Percentiles rank a stretch among this genome's conserved stretches.
Conservation (phyloP, 1,140 invertebrate genomes). For the Rhizoglyphus robini region DNA sequence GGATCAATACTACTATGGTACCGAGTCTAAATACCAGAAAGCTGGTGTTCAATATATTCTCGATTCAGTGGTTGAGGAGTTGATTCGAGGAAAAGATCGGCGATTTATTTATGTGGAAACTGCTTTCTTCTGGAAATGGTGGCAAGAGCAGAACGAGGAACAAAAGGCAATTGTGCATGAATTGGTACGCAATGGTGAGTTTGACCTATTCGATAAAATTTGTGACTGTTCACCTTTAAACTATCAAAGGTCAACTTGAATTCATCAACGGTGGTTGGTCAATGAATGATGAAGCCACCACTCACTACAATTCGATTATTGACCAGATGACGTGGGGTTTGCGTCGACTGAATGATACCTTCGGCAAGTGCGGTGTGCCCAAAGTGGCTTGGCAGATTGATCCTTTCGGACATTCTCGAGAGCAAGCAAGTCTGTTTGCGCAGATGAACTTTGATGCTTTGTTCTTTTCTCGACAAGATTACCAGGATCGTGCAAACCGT, state of each 20-base stretch:
- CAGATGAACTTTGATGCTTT: slow-evolving; percentile 30
- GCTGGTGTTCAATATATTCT: slow-evolving; percentile 70
- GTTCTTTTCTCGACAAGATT: slow-evolving; percentile 19
- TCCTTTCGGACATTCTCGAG: too few species aligned
- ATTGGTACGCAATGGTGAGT: slow-evolving; percentile 40
- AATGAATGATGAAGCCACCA: too few species aligned
- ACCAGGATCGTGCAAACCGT: slow-evolving; percentile 9
- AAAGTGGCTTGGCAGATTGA: too few species aligned
- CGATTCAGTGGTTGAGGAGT: too few species aligned
- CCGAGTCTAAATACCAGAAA: slow-evolving; percentile 18
- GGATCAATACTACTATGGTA: too few species aligned
- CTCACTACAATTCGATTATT: too few species aligned
- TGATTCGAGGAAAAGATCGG: slow-evolving; percentile 51
- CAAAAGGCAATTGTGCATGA: slow-evolving; percentile 37
- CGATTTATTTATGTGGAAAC: too few species aligned
- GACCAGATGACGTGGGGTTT: too few species aligned
- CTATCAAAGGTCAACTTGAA: slow-evolving; percentile 67
- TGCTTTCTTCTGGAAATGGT: slow-evolving; percentile 92
- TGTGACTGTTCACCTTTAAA: background rate
- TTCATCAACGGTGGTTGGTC: slow-evolving; percentile 69
- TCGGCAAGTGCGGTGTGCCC: too few species aligned
- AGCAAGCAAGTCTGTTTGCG: too few species aligned
- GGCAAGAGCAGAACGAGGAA: slow-evolving; percentile 53
- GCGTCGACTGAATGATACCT: too few species aligned
- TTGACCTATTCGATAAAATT: background rate